phyloP scores from a whole-genome alignment of 2,888 invertebrate species.

The Glyphotaelius pellucidus region DNA sequence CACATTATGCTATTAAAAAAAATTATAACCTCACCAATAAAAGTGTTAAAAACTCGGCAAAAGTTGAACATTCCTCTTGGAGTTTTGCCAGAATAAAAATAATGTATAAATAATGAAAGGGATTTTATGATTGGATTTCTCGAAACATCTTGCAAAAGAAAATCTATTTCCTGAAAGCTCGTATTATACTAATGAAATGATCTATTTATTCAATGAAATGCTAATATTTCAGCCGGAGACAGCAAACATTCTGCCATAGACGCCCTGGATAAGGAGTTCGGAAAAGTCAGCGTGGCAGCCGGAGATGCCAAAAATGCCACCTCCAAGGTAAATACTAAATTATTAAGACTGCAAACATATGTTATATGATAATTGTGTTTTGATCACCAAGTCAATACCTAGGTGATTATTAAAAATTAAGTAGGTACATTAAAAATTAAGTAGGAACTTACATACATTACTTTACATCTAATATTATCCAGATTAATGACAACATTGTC shows the following conservation, averaged over 20 bases:
- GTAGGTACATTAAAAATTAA: too few species aligned
- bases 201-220: neutral
- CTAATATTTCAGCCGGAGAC: conserved; percentile 70
- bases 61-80: conserved; percentile 31
- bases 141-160: neutral
- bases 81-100: conserved; percentile 26
- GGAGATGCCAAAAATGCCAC: conserved; percentile 75
- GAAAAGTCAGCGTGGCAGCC: conserved; percentile 75
- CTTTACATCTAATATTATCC: too few species aligned
- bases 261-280: conserved; percentile 76
- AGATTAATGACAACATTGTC: too few species aligned
- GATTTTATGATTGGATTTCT: conserved; percentile 18
- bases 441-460: too few species aligned
- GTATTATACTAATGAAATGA: neutral
- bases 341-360: neutral
- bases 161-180: conserved; percentile 5
- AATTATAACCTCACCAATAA: conserved; percentile 22
- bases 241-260: conserved; percentile 77
- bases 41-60: neutral
- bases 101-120: neutral
- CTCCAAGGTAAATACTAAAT: conserved; percentile 67
- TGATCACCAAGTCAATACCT: too few species aligned
- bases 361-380: too few species aligned
- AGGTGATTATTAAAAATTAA: too few species aligned
- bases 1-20: neutral